phyloP scores from a whole-genome alignment of 2,113 vertebrate species.

The Micronisus gabar region DNA sequence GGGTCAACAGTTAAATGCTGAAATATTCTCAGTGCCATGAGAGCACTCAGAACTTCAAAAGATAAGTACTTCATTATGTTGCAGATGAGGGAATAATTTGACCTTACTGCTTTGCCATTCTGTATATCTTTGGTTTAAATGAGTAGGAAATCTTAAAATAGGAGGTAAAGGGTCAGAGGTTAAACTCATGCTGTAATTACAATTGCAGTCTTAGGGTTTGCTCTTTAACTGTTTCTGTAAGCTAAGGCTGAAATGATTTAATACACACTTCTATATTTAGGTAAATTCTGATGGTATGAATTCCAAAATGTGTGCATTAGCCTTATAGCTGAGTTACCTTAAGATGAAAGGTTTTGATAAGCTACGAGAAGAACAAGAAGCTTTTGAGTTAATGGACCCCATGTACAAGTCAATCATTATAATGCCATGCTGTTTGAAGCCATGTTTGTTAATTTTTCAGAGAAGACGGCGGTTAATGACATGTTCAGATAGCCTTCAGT shows the following conservation, averaged over 20 bases:
- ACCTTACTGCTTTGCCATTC: not conserved
- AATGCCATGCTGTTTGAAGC: not conserved
- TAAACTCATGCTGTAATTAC: not conserved
- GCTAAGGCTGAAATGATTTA: not conserved
- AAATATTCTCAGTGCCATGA: not conserved
- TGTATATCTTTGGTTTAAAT: not conserved
- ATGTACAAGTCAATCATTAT: not conserved
- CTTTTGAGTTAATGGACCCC: not conserved
- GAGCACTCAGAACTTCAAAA: not conserved
- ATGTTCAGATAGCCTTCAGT: not conserved
- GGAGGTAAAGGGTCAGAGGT: not conserved
- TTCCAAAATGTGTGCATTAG: slow-evolving; percentile 7
- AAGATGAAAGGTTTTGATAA: slow-evolving; percentile 5
- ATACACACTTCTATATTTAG: not conserved
- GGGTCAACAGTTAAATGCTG: not conserved
- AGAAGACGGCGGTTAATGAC: not conserved
- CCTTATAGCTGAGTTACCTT: not conserved
- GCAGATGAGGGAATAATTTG: not conserved
- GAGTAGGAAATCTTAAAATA: not conserved
- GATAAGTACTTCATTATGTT: not conserved
- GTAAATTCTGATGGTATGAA: not conserved
- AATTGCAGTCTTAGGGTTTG: not conserved
- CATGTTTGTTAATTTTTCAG: not conserved
- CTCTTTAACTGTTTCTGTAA: slow-evolving; percentile 15
- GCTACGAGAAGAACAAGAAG: not conserved